These are phyloP conservation scores for Smittia aterrima DNA, from an alignment of 2,888 invertebrate species.

Conservation along the genomic window DNA sequence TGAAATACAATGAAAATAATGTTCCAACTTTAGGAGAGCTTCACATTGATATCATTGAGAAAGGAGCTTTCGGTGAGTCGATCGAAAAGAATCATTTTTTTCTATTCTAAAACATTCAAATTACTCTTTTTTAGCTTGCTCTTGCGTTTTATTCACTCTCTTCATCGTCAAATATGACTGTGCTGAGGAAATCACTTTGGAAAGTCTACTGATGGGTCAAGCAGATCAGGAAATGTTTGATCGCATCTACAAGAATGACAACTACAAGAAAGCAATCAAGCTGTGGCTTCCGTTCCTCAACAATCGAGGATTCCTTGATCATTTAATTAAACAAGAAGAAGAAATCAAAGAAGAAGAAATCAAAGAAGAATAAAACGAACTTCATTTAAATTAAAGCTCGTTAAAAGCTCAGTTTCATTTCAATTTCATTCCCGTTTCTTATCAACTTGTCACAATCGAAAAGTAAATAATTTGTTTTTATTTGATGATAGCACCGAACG, in stretches of 20 bases:
- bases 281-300: constrained; percentile 19
- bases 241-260: background rate
- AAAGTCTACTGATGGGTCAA: background rate
- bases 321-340: too few species aligned
- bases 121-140: background rate
- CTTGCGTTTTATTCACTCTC: background rate
- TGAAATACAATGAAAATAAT: background rate
- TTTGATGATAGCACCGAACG: too few species aligned
- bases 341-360: too few species aligned
- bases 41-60: constrained; percentile 17
- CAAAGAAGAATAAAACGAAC: too few species aligned
- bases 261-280: background rate
- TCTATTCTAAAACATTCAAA: background rate
- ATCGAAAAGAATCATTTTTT: too few species aligned
- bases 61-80: constrained; percentile 5
- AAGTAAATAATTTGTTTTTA: too few species aligned
- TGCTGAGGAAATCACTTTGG: background rate
- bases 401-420: too few species aligned
- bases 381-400: too few species aligned
- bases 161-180: constrained; percentile 10
- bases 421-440: too few species aligned
- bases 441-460: too few species aligned
- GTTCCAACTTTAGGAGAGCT: constrained; percentile 38
- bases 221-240: background rate
- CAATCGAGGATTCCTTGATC: constrained; percentile 34